phyloP scores from a whole-genome alignment of 2,113 vertebrate species.

The Entelurus aequoreus region DNA sequence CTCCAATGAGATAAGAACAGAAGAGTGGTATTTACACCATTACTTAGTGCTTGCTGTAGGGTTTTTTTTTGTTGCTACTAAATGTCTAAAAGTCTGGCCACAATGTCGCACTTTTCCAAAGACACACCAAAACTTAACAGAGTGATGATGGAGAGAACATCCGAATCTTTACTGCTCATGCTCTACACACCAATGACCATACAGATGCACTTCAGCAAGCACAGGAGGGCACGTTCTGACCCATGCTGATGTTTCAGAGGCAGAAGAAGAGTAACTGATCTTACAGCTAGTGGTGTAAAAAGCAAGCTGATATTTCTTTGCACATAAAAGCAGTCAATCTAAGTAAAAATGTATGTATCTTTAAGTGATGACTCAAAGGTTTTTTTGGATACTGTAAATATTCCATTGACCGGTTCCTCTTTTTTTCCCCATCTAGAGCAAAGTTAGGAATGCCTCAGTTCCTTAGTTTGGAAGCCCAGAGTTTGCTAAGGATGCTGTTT shows the following conservation, averaged over 20 bases:
- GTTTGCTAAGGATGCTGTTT: conserved; percentile 93
- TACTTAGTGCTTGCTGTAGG: not conserved
- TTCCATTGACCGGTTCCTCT: not conserved
- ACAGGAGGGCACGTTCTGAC: not conserved
- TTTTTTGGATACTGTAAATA: too few species aligned
- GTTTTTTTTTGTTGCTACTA: not conserved
- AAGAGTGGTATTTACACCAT: not conserved
- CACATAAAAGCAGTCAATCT: too few species aligned
- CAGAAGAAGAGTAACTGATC: not conserved
- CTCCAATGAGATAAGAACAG: not conserved
- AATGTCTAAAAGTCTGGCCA: not conserved
- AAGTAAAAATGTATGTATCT: too few species aligned
- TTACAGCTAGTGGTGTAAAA: not conserved
- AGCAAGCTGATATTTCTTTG: too few species aligned
- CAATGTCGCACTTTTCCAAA: not conserved
- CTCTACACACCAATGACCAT: not conserved
- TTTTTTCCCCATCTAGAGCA: conserved; percentile 70
- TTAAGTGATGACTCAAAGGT: too few species aligned
- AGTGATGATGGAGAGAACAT: not conserved
- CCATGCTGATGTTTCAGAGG: not conserved
- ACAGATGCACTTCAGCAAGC: not conserved
- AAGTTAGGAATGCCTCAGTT: conserved; percentile 99
- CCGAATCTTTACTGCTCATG: not conserved
- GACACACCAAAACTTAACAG: not conserved
- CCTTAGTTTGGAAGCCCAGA: conserved; percentile 93